Percentiles rank a stretch among this genome's conserved stretches.
phyloP scores from a whole-genome alignment of 2,888 invertebrate genomes.

The Melanostoma scalare region DNA sequence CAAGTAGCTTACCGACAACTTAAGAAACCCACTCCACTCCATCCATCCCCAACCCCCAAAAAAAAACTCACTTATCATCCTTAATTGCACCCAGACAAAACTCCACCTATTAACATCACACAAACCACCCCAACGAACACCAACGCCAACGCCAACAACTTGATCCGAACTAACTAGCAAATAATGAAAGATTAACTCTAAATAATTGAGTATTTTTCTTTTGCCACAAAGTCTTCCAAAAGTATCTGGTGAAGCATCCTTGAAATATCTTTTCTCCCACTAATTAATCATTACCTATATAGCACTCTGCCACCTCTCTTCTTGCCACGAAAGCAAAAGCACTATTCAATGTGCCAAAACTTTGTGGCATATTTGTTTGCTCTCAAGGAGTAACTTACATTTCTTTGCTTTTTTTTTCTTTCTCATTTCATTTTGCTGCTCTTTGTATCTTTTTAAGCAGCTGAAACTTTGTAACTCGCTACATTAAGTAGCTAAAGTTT shows the following conservation, averaged over 20 bases:
- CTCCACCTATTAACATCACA: too few relatives aligned
- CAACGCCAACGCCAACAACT: neutral
- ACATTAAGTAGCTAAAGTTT: constrained; percentile 67
- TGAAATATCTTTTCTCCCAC: constrained; percentile 31
- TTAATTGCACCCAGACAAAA: neutral
- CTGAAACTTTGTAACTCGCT: constrained; percentile 58
- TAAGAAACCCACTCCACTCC: constrained; percentile 8
- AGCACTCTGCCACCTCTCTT: neutral
- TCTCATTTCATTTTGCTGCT: neutral
- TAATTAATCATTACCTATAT: constrained; percentile 59
- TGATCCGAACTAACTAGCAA: constrained; percentile 29
- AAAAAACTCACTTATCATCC: neutral
- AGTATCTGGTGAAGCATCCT: constrained; percentile 36
- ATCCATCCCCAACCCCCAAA: too few relatives aligned
- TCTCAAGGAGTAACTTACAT: constrained; percentile 24
- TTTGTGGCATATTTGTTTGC: constrained; percentile 38
- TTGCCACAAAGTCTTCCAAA: constrained; percentile 32
- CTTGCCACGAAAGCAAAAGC: constrained; percentile 18
- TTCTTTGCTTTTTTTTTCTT: neutral
- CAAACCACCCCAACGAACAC: neutral
- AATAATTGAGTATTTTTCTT: constrained; percentile 65
- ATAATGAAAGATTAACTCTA: constrained; percentile 52
- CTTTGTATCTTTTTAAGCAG: neutral
- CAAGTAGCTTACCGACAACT: constrained; percentile 16
- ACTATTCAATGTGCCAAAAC: constrained; percentile 32